Evolutionary conservation across 2,888 invertebrate species (phyloP).

Genomic region (Fabriciana adippe): DNA sequence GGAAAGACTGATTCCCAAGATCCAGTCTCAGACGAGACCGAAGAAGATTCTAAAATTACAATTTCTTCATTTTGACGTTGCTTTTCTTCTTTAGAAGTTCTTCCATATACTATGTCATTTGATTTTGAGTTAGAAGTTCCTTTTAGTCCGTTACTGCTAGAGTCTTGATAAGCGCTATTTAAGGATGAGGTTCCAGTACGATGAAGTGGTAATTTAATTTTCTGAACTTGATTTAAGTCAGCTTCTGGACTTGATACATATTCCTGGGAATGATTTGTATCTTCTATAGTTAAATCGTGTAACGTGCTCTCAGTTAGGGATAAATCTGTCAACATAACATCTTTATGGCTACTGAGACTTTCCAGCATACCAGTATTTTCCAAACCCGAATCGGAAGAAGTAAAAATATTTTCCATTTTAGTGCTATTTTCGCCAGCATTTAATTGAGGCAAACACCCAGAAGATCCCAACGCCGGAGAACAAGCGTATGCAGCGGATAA

Average conservation of each 20-base stretch:
- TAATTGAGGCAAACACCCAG: constrained; percentile 53
- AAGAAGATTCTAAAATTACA: constrained; percentile 83
- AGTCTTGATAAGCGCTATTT: constrained; percentile 41
- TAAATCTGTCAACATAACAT: constrained; percentile 64
- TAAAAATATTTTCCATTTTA: constrained; percentile 70
- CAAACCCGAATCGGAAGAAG: constrained; percentile 74
- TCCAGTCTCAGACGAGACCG: constrained; percentile 84
- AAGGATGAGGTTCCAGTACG: constrained; percentile 41
- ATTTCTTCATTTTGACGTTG: constrained; percentile 84
- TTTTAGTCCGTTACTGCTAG: constrained; percentile 44
- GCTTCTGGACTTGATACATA: constrained; percentile 49
- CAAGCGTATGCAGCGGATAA: constrained; percentile 66
- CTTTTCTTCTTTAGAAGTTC: constrained; percentile 81
- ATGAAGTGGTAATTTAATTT: constrained; percentile 41
- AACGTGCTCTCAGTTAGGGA: constrained; percentile 72
- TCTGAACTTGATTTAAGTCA: constrained; percentile 48
- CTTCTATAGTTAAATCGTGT: constrained; percentile 65
- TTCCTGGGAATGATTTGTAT: constrained; percentile 51
- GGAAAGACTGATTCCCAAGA: constrained; percentile 86
- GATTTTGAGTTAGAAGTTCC: constrained; percentile 42
- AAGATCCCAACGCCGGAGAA: constrained; percentile 58
- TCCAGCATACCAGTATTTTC: constrained; percentile 71
- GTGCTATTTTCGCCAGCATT: constrained; percentile 57
- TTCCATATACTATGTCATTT: constrained; percentile 50
- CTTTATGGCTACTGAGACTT: constrained; percentile 65